Percentiles rank a stretch among this genome's conserved stretches.
Conservation (phyloP, 2,113 vertebrate species). For the Synodontis membranacea region DNA sequence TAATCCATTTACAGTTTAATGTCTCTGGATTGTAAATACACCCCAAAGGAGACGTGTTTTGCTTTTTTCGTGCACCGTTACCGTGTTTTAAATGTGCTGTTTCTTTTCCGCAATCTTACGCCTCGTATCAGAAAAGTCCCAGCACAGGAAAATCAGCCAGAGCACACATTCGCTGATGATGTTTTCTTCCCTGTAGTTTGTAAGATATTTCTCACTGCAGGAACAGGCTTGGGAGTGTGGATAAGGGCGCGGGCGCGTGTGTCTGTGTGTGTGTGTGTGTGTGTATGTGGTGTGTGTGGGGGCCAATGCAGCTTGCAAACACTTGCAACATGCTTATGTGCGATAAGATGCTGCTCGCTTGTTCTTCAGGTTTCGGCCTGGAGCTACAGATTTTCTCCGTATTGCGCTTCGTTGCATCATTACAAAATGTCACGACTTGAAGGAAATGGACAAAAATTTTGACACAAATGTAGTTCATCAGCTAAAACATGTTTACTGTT, state of each 20-base stretch:
- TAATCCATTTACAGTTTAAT: neutral
- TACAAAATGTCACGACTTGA: conserved; percentile 3
- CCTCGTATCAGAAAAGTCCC: conserved; percentile 30
- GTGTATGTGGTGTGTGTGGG: neutral
- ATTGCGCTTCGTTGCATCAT: conserved; percentile 3
- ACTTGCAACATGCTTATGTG: conserved; percentile 40
- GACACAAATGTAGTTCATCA: neutral
- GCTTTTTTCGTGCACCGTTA: neutral
- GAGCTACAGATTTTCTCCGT: conserved; percentile 22
- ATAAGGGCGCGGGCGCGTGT: neutral
- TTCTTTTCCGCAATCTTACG: conserved; percentile 5
- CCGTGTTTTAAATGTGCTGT: neutral
- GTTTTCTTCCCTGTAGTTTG: conserved; percentile 15
- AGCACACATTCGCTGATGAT: conserved; percentile 13
- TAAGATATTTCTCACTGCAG: conserved; percentile 39
- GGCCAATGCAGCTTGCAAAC: neutral
- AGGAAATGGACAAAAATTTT: neutral
- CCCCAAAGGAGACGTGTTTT: neutral
- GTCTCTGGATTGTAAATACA: neutral
- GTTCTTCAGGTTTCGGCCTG: conserved; percentile 32
- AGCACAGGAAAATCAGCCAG: neutral
- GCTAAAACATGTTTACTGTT: neutral
- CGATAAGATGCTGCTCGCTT: conserved; percentile 50
- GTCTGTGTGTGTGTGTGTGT: conserved; percentile 5
- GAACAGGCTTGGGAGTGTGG: conserved; percentile 14